Conservation (phyloP, 2,113 vertebrate genomes). For the Planiliza haematocheilus region DNA sequence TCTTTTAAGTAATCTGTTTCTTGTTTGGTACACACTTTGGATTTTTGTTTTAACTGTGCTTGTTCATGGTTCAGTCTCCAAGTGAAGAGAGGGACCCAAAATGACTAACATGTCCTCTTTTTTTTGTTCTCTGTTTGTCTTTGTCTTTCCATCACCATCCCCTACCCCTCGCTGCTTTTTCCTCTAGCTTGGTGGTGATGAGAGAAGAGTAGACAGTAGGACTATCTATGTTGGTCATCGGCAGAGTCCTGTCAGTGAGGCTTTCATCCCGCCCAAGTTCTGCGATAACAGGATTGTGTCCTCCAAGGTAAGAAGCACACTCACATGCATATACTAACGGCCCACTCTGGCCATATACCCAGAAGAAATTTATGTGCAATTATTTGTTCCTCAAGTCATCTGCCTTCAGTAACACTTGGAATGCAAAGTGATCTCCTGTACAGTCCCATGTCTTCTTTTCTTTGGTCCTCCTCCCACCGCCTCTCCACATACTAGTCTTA, state of each 20-base stretch:
- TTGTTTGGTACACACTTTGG: neutral
- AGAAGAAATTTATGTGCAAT: constrained; percentile 1
- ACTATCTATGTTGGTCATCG: constrained; percentile 92
- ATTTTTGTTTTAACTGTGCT: neutral
- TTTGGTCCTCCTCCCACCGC: constrained; percentile 36
- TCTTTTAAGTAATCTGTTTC: neutral
- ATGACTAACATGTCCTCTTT: constrained; percentile 15
- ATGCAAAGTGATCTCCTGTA: constrained; percentile 40
- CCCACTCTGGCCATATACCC: neutral
- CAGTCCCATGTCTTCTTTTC: constrained; percentile 14
- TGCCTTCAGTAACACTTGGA: constrained; percentile 39
- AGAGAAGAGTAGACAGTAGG: constrained; percentile 92
- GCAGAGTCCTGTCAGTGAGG: constrained; percentile 81
- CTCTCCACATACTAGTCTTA: constrained; percentile 37
- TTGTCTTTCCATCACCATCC: neutral
- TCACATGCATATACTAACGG: neutral
- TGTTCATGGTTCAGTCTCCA: neutral
- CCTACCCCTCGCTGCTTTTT: neutral
- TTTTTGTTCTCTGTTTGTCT: neutral
- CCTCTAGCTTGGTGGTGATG: constrained; percentile 89
- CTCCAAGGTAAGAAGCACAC: constrained; percentile 90
- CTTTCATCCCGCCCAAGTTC: constrained; percentile 91
- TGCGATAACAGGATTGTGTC: constrained; percentile 98
- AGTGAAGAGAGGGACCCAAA: neutral
- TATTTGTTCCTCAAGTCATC: constrained; percentile 10